phyloP scores from a whole-genome alignment of 2,113 vertebrate genomes.

The western clawed frog (Xenopus tropicalis) region UCB_Xtro_10.0 CM004444.2:144694001-144694500 shows the following conservation, averaged over 20 bases:
- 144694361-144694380: constrained; percentile 19
- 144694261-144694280: constrained; percentile 4
- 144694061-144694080: too few relatives aligned
- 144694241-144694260: constrained; percentile 24
- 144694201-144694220: too few relatives aligned
- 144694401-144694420: constrained; percentile 10
- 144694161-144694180: too few relatives aligned
- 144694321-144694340: constrained; percentile 12
- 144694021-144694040: too few relatives aligned
- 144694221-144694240: too few relatives aligned
- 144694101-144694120: too few relatives aligned
- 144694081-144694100: too few relatives aligned
- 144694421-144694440: constrained; percentile 31
- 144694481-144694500: constrained; percentile 24
- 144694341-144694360: constrained; percentile 26
- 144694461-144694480: constrained; percentile 26
- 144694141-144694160: too few relatives aligned
- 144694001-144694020: too few relatives aligned
- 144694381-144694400: constrained; percentile 16
- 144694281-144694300: neutral
- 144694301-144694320: constrained; percentile 33
- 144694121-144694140: too few relatives aligned
- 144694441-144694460: constrained; percentile 2
- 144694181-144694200: too few relatives aligned
- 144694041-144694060: too few relatives aligned